Evolutionary conservation across 2,113 vertebrate species (phyloP), one percentile per base, ranked within the genome.

Genomic region (Cathartes aura): DNA sequence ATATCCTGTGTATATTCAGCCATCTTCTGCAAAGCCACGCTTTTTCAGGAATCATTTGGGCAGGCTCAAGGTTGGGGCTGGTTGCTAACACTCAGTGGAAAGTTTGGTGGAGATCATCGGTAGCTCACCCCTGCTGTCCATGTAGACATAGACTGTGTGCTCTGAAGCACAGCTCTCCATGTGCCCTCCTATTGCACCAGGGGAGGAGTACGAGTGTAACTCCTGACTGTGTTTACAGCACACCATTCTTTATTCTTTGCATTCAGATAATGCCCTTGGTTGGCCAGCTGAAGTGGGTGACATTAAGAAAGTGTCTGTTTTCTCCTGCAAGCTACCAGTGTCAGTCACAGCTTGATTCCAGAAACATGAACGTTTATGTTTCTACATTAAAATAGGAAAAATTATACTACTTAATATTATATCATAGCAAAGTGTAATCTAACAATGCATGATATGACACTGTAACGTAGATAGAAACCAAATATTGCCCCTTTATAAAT

Each of bases 101-200:
- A 58, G 36, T 50, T n/a, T 83, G 5, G 16, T 47, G 43, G 21
- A 68, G 8, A n/a, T 16, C 6, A 20, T 9, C 36, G 55, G 36
- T 8, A 36, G 16, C 11, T 11, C 24, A 45, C 1, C 4, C 14
- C 32, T 2, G 4, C 36, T 52, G 30, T 9, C 17, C 43, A 3
- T 7, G 36, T 32, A 48, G 75, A 42, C 22, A 18, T 0, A 43
- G 50, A 45, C 12, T 10, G 14, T 24, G 36, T 15, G 14, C 26
- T 73, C 59, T 40, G 26, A 43, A 92, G 52, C 27, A 63, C 23
- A 82, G 52, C 11, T 93, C 38, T 87, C 27, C 42, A 11, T 0
- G 0, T 9, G 15, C 15, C 34, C 20, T 76, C 13, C 14, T 29
- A n/a, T 59, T 66, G 50, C 32, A 68, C 16, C 11, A 74, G 34